These are phyloP conservation scores for Ormyrus rosae DNA, from an alignment of 2,888 invertebrate species.

Conservation along the genomic window DNA sequence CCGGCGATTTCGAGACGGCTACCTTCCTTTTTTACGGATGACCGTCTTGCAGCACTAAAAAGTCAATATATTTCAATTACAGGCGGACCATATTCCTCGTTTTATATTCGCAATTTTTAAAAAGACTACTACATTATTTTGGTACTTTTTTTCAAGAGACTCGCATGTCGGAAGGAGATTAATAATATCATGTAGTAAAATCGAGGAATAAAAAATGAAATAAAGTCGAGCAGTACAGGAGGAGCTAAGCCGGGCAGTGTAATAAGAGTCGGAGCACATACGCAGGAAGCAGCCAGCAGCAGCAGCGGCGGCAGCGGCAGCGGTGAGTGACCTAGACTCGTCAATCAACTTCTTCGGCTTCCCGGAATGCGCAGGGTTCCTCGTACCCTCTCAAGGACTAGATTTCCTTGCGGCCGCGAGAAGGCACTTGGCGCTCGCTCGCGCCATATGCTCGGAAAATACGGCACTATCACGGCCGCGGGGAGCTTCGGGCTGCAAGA, in stretches of 20 bases:
- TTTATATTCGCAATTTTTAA: neutral
- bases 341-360: slow-evolving; percentile 57
- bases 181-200: too few relatives aligned
- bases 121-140: too few relatives aligned
- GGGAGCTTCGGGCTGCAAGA: slow-evolving; percentile 27
- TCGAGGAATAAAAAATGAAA: neutral
- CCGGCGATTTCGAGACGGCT: neutral
- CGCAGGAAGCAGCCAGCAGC: neutral
- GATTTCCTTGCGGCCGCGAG: slow-evolving; percentile 38
- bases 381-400: slow-evolving; percentile 52
- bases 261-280: neutral
- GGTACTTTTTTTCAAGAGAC: too few relatives aligned
- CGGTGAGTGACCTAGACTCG: slow-evolving; percentile 57
- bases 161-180: too few relatives aligned
- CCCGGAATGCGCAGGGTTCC: slow-evolving; percentile 50
- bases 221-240: neutral
- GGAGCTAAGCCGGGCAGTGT: neutral
- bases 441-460: slow-evolving; percentile 37
- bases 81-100: neutral
- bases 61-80: slow-evolving; percentile 41
- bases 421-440: neutral
- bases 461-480: slow-evolving; percentile 31
- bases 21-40: neutral
- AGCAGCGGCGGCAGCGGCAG: neutral
- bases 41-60: neutral